Conservation (phyloP, 37 sponge, comb jelly and placozoan genomes). For the Dysidea cf. avara region DNA sequence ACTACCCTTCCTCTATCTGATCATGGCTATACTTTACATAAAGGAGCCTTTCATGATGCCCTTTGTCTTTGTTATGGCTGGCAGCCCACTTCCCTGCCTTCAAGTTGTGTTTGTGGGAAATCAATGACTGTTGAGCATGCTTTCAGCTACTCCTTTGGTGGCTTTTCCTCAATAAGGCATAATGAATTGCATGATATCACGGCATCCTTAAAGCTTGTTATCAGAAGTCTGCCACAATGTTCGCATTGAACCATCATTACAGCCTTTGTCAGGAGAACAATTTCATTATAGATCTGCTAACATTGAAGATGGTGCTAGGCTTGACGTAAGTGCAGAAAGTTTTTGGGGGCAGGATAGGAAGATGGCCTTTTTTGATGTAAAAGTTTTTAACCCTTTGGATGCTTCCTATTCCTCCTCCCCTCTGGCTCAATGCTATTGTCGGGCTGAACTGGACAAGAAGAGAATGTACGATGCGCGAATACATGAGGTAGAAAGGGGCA, state of each 20-base stretch:
- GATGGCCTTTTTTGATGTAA: too few species aligned
- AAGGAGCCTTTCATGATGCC: too few species aligned
- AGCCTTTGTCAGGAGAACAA: slow-evolving; percentile 15
- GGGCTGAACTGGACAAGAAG: slow-evolving; percentile 16
- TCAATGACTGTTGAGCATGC: too few species aligned
- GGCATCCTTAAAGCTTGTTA: slow-evolving; percentile 14
- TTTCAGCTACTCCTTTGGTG: slow-evolving; percentile 7
- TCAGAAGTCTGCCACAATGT: slow-evolving; percentile 54
- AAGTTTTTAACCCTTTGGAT: slow-evolving; percentile 7
- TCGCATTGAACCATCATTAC: slow-evolving; percentile 11
- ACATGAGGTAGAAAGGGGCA: too few species aligned
- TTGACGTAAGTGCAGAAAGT: slow-evolving; percentile 24
- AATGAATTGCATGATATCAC: slow-evolving; percentile 42
- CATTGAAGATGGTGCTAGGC: slow-evolving; percentile 25
- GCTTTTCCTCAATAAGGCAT: slow-evolving; percentile 18
- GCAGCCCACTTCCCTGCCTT: too few species aligned
- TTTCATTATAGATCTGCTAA: slow-evolving; percentile 19
- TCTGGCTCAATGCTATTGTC: slow-evolving; percentile 24
- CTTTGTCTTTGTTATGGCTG: too few species aligned
- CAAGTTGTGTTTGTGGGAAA: too few species aligned
- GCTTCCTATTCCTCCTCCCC: too few species aligned
- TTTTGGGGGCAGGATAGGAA: too few species aligned
- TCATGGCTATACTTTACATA: too few species aligned
- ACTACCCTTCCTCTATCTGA: too few species aligned
- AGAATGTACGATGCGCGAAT: slow-evolving; percentile 19